Conservation (phyloP, 2,113 vertebrate species). For the Plecturocebus donacophilus region DNA sequence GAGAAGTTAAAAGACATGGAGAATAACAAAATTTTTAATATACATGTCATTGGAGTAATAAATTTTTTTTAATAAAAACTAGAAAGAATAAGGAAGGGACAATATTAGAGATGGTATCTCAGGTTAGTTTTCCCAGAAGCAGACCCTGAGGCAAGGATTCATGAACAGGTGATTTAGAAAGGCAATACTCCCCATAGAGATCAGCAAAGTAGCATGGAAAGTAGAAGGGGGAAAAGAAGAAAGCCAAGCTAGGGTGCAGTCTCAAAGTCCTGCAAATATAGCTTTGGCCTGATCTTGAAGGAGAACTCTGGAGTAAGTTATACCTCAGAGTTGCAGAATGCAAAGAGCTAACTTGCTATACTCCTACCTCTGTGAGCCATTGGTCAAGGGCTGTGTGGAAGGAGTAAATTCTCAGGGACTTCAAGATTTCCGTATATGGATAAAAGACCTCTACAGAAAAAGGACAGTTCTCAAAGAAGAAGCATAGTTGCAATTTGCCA, state of each 20-base stretch:
- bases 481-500: background rate
- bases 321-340: background rate
- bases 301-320: background rate
- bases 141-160: background rate
- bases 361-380: background rate
- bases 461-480: background rate
- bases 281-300: background rate
- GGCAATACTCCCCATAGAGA: background rate
- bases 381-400: background rate
- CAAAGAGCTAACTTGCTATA: background rate
- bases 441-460: background rate
- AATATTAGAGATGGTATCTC: background rate
- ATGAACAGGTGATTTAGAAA: background rate
- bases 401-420: background rate
- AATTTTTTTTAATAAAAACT: background rate
- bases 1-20: background rate
- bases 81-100: background rate
- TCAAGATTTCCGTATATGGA: background rate
- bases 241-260: background rate
- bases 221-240: background rate
- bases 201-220: background rate
- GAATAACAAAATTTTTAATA: background rate
- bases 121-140: background rate
- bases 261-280: background rate
- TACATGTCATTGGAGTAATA: background rate